Evolutionary conservation across 1,140 invertebrate genomes (phyloP), one percentile per base, ranked within the genome.

Genomic region (Idris sp.): DNA sequence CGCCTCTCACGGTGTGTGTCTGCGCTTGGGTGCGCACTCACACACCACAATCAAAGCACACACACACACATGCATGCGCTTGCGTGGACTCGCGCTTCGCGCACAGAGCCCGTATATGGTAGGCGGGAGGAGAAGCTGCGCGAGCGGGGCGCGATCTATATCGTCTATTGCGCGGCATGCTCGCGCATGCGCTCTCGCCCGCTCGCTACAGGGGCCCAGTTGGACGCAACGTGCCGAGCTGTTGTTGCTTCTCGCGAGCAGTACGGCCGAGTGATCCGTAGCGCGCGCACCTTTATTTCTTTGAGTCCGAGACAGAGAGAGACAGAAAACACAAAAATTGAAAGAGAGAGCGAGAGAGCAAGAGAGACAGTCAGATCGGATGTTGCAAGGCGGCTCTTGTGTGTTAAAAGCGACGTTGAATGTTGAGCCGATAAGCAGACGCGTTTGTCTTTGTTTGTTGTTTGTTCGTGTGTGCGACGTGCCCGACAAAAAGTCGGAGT

Each of bases 61-160:
- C n/a, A n/a, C n/a, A 22, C 33, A 2, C 18, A 13, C 15, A 10
- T 15, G 36, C 41, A 25, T 7, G 8, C 11, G 22, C 22, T 8
- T n/a, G 9, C 22, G 19, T 48, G 33, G 33, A 38, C 72, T 74
- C 78, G 71, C 44, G 69, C 62, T 43, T 58, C 74, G 71, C 75
- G 79, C 79, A 69, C 73, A 78, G 81, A 81, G 83, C 77, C 84
- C 83, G 83, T 85, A 86, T 85, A 84, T 84, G 84, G 84, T 81
- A 85, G 84, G 85, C 83, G 83, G 84, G 82, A 83, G 83, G 80
- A 83, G 77, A 33, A 49, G 44, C 41, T 59, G 54, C 40, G 68
- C n/a, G 33, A 46, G 43, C 44, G 56, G 54, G 31, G 35, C 31
- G 72, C 69, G 72, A 61, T 67, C 74, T 69, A 67, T 48, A 41